Base-by-base conservation (phyloP, 2,113 vertebrate species). In the Triplophysa dalaica region DNA sequence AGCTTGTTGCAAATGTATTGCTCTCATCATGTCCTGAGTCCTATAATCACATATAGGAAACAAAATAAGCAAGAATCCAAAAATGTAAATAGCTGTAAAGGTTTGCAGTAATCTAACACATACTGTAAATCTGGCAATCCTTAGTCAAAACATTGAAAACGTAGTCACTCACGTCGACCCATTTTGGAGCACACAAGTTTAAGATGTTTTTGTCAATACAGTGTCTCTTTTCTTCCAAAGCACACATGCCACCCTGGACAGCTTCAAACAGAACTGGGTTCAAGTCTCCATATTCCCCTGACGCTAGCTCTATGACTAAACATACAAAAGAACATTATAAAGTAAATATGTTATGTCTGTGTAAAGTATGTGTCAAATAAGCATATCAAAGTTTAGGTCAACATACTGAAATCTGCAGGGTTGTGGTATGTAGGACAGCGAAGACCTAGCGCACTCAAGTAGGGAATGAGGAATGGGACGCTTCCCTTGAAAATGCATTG, bases 381-480 rank as follows among this genome's bases (percentile, higher is more conserved):
- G 50, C 4, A 58, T 63, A 13, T 29, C 3, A 13, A 21, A 4
- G 8, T 29, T 38, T 13, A 78, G 54, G 10, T 22, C 48, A 14
- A 97, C 96, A 95, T 87, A 99, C 98, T 98, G 91, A 98, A 99
- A 89, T 99, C 97, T 3, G 98, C 98, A 0, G 97, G 98, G 79
- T 99, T 99, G 91, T 99, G 98, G 87, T 99, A 99, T 0, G 97
- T 98, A 13, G 97, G 97, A 72, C 97, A 99, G 86, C 98, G 95
- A 21, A 99, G 90, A 83, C 96, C 95, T 0, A 98, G 92, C 66
- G 94, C 94, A 91, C 96, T 98, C 89, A 98, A 91, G 79, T 98
- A 99, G 19, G 98, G 97, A 83, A 99, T 96, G 91, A 99, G 95
- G 89, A 95, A 95, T 87, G 95, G 94, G 67, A 98, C 95, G 0